Base-by-base conservation (phyloP, 2,113 vertebrate genomes). In the Picathartes gymnocephalus region DNA sequence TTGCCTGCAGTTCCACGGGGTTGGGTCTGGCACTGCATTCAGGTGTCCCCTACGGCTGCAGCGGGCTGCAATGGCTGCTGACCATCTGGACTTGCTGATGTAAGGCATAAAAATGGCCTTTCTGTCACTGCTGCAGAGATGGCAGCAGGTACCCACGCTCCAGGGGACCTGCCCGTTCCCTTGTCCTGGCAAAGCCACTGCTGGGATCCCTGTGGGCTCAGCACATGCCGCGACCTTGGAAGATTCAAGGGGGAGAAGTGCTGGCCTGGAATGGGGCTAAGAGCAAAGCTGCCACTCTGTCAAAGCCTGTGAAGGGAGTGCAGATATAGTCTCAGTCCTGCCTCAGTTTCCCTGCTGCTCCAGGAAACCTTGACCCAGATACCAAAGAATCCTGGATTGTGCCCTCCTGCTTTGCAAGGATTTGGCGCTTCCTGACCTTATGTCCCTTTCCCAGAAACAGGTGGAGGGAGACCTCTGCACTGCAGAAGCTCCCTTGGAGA, bases 181-280 rank as follows among this genome's bases (percentile, higher is more conserved):
- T 53, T 3, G 1, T 33, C 42, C 50, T 69, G 48, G 54, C 53
- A 19, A 39, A 47, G 71, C n/a, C 50, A 68, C 40, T 73, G 37
- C 53, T 0, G 0, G 81, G 60, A 45, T 85, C 30, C 19, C 21
- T 0, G 0, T 23, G 70, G 68, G 80, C 72, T 80, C 40, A 76
- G 76, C 1, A 1, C 23, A 33, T 0, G 2, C 20, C 0, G 1
- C 51, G n/a, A 0, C 6, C n/a, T 27, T 50, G 76, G 42, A 50
- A 39, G 62, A 35, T 27, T 27, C 3, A 31, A 31, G 33, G 66
- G 35, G 18, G 39, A 5, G 27, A 65, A 6, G 60, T 61, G 42
- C 64, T 0, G 1, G 81, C 78, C 73, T 73, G 74, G 35, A 78
- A 42, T 0, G 2, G 48, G 40, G 31, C 1, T 1, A 61, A 65